A percentile compares a stretch with the other conserved stretches of the same genome.
Conservation (phyloP, 2,797 vertebrate species). For the Pangasius macronema region DNA sequence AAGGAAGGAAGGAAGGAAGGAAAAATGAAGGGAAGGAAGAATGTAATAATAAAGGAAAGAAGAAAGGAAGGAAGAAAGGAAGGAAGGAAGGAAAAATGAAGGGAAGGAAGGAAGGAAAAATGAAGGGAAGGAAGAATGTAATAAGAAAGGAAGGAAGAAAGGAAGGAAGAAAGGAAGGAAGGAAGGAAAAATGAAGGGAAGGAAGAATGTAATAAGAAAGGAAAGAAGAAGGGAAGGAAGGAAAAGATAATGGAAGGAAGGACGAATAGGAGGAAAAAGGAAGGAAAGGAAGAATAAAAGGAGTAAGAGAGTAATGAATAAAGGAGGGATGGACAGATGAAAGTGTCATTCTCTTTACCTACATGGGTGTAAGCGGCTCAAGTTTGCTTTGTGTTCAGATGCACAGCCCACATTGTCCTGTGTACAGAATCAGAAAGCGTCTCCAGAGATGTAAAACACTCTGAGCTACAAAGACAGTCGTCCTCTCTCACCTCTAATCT, state of each 20-base stretch:
- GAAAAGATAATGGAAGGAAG: neutral
- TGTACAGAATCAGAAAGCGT: neutral
- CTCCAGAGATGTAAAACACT: neutral
- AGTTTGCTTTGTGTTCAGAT: neutral
- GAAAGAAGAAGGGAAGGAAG: no score
- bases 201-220: no score
- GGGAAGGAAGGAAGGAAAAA: neutral
- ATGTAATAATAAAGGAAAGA: no score
- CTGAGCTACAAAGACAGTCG: conserved; percentile 10
- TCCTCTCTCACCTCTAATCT: conserved; percentile 46
- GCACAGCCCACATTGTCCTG: neutral
- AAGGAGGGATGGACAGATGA: neutral
- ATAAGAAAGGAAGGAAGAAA: neutral
- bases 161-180: neutral
- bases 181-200: neutral
- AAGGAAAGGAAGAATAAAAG: neutral
- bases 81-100: neutral
- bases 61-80: neutral
- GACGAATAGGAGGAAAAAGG: neutral
- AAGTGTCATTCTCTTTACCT: neutral
- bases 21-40: no score
- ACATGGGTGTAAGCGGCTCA: neutral
- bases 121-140: neutral
- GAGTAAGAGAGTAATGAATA: neutral
- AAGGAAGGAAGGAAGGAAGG: neutral